Evolutionary conservation across 2,888 invertebrate species (phyloP), one percentile per base, ranked within the genome.

Genomic region (Lymantria monacha): DNA sequence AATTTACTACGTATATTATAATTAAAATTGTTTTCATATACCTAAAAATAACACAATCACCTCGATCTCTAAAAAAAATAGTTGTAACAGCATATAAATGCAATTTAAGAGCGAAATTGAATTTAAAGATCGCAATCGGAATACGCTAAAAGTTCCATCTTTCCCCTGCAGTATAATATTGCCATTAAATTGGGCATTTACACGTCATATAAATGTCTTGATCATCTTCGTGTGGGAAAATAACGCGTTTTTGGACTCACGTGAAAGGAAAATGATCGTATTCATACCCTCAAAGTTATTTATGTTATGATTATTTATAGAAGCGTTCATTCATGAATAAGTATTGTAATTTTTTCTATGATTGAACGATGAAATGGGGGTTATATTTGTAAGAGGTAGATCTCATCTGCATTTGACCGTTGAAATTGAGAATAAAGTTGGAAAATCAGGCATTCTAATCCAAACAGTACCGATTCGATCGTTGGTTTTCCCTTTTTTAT

Each of bases 181-280:
- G 30, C 14, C 36, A 37, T 45, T 41, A 48, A 44, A 48, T 14
- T 37, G 43, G 36, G n/a, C 43, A 43, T 43, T 43, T 15, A 48
- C 43, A 48, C 38, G 8, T 48, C 43, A 43, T 36, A 38, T 14
- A 33, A 33, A 9, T 33, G 33, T 33, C 33, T 33, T 33, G 33
- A 33, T 33, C 9, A 48, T 40, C 48, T 40, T 30, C 9, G n/a
- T n/a, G 15, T 15, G 44, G 13, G 36, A 44, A 48, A 47, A 30
- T n/a, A 37, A 43, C n/a, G 11, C 9, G 11, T 31, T 44, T 36
- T 37, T 13, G 10, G 14, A 15, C 43, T 43, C 13, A 43, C 30
- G 30, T 43, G 9, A 38, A 10, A 7, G 30, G 14, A 33, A 33
- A 10, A 33, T 41, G 13, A 14, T 41, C 13, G 41, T 14, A 14